Percentiles rank a stretch among this genome's conserved stretches.
phyloP scores from a whole-genome alignment of 2,888 invertebrate genomes.

The Synergus umbraculus region DNA sequence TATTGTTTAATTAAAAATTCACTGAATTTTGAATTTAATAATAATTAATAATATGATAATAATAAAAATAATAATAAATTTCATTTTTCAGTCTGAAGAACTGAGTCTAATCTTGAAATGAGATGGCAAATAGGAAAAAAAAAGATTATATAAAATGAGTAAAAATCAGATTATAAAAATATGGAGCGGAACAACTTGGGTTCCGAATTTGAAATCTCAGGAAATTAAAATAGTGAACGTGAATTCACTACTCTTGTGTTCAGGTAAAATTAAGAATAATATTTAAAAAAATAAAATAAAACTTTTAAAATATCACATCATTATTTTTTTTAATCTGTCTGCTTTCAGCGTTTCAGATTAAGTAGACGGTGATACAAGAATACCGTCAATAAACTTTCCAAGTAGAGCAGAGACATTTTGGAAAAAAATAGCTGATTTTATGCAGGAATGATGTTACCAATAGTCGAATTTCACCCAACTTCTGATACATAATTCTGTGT shows the following conservation, averaged over 20 bases:
- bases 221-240: not conserved
- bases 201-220: constrained; percentile 13
- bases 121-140: too few relatives aligned
- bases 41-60: not conserved
- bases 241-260: constrained; percentile 15
- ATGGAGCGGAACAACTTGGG: not conserved
- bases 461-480: constrained; percentile 49
- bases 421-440: constrained; percentile 1
- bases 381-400: constrained; percentile 59
- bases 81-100: not conserved
- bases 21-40: not conserved
- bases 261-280: not conserved
- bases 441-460: constrained; percentile 42
- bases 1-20: not conserved
- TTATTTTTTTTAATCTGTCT: constrained; percentile 1
- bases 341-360: constrained; percentile 52
- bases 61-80: not conserved
- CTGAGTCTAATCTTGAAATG: constrained; percentile 1
- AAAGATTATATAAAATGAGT: not conserved
- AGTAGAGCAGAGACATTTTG: constrained; percentile 51
- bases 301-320: not conserved
- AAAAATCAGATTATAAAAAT: not conserved
- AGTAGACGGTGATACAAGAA: constrained; percentile 50
- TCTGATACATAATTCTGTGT: constrained; percentile 29
- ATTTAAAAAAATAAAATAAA: not conserved